Evolutionary conservation across 37 sponge, comb jelly and placozoan species (phyloP).

Genomic region (Aphrocallistes beatrix): DNA sequence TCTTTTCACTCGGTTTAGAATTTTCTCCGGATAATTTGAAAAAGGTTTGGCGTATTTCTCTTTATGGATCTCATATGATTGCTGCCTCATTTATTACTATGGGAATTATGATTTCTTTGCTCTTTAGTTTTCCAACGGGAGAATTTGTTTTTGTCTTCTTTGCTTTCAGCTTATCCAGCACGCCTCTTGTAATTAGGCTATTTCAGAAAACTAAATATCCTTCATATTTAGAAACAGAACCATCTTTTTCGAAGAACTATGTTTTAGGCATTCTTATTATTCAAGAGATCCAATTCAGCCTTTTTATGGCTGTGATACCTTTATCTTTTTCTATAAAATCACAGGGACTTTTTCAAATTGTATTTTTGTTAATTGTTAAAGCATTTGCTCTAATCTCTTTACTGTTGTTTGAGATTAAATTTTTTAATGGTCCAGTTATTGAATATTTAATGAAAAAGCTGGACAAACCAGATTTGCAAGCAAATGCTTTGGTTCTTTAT

Average conservation of each 20-base stretch:
- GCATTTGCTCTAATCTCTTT: neutral
- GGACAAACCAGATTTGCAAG: neutral
- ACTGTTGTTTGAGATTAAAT: neutral
- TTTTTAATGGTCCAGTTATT: neutral
- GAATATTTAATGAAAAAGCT: neutral
- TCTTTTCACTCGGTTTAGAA: slow-evolving; percentile 72
- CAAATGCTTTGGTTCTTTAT: neutral
- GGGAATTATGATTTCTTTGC: neutral
- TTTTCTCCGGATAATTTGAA: slow-evolving; percentile 67
- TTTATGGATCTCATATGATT: neutral
- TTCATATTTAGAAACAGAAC: neutral
- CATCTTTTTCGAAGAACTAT: neutral
- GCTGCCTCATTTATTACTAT: neutral
- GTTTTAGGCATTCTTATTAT: neutral
- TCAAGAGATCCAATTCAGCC: neutral
- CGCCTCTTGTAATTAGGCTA: slow-evolving; percentile 44
- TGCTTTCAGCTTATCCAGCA: slow-evolving; percentile 72
- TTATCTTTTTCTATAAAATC: neutral
- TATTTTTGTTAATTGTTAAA: neutral
- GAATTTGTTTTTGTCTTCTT: slow-evolving; percentile 53
- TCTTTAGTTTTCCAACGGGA: neutral
- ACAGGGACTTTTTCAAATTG: neutral
- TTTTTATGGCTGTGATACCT: neutral
- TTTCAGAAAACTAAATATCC: neutral
- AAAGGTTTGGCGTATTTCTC: slow-evolving; percentile 39